phyloP scores from a whole-genome alignment of 2,797 vertebrate species.

The Apodemus agrarius region DNA sequence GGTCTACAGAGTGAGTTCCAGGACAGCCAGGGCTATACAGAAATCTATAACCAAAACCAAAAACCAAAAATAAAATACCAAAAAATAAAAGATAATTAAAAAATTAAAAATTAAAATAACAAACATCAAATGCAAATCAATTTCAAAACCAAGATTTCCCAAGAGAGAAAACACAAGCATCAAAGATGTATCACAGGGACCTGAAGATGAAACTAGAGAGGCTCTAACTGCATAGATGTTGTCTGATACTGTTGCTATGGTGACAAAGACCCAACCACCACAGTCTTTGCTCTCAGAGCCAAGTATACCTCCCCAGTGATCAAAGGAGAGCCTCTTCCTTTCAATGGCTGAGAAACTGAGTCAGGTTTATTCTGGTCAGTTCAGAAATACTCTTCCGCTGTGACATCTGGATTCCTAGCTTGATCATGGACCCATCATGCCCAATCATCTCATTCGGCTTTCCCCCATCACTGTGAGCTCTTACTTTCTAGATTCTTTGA shows the following conservation, averaged over 20 bases:
- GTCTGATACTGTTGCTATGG: not conserved
- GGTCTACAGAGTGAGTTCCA: too few species aligned
- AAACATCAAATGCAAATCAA: slow-evolving; percentile 38
- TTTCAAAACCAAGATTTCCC: not conserved
- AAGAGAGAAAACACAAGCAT: not conserved
- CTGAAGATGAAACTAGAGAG: rapidly evolving
- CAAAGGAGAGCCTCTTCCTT: not conserved
- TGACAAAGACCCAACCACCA: not conserved
- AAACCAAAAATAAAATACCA: too few species aligned
- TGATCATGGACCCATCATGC: not conserved
- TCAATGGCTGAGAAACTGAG: not conserved
- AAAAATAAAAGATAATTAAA: too few species aligned
- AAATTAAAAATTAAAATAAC: not conserved
- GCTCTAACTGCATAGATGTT: too few species aligned
- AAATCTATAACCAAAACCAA: too few species aligned
- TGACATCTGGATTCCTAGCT: too few species aligned
- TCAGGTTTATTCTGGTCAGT: not conserved
- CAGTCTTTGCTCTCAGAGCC: not conserved
- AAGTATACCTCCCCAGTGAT: not conserved
- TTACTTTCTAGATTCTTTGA: not conserved
- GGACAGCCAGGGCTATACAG: too few species aligned
- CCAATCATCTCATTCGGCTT: not conserved
- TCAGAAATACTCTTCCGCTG: not conserved
- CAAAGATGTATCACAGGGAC: not conserved
- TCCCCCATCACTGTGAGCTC: not conserved